Percentiles rank a stretch among this genome's conserved stretches.
Evolutionary conservation across 2,113 vertebrate genomes (phyloP).

Genomic region (Pipa parva): DNA sequence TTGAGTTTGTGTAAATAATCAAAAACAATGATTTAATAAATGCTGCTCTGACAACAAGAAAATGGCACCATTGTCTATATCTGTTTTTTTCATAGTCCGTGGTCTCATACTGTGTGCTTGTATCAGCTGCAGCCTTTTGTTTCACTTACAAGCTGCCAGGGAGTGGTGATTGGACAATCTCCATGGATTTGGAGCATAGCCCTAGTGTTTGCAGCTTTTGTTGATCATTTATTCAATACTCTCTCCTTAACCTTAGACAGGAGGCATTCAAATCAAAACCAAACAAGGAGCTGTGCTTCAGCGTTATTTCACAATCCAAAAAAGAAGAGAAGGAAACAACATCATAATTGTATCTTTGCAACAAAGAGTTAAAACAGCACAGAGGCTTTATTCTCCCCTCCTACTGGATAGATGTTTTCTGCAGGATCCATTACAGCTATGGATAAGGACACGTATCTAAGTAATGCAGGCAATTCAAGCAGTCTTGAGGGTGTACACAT

Average conservation of each 20-base stretch:
- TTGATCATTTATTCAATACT: conserved; percentile 2
- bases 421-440: conserved; percentile 31
- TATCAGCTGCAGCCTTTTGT: not conserved
- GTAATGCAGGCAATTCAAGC: not conserved
- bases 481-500: not conserved
- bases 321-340: conserved; percentile 4
- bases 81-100: not conserved
- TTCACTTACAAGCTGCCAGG: not conserved
- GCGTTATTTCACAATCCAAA: too few species aligned
- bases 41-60: not conserved
- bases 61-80: not conserved
- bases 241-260: not conserved
- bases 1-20: too few species aligned
- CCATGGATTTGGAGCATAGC: not conserved
- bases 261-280: not conserved
- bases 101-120: not conserved
- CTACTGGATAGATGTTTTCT: conserved; percentile 4
- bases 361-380: conserved; percentile 19
- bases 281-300: not conserved
- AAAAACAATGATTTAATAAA: too few species aligned
- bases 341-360: not conserved
- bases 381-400: not conserved
- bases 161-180: not conserved
- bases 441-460: conserved; percentile 19
- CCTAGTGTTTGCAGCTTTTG: not conserved